These are phyloP conservation scores for Actinia equina DNA, from an alignment of 64 coral and sea anemone genomes.

Conservation along the genomic window DNA sequence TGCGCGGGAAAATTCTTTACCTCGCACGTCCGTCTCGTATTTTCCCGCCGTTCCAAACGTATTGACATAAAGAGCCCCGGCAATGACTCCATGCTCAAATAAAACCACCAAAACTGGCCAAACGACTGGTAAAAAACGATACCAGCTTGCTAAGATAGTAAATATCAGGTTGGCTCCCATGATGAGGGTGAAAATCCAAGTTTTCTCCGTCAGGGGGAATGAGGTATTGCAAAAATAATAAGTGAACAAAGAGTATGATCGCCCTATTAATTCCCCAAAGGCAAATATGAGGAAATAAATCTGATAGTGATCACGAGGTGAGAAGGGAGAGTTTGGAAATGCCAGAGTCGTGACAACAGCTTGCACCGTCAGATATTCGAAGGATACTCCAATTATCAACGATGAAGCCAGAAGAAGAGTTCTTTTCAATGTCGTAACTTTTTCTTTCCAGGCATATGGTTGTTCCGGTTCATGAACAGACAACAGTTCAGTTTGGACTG, in stretches of 20 bases:
- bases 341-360: slow-evolving; percentile 69
- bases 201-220: slow-evolving; percentile 33
- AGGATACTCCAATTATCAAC: slow-evolving; percentile 24
- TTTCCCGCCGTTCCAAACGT: slow-evolving; percentile 46
- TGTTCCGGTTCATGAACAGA: slow-evolving; percentile 1
- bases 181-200: slow-evolving; percentile 45
- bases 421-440: not conserved
- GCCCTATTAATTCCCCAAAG: slow-evolving; percentile 46
- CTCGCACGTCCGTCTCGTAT: slow-evolving; percentile 27
- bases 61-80: slow-evolving; percentile 62
- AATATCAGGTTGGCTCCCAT: slow-evolving; percentile 47
- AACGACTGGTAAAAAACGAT: slow-evolving; percentile 59
- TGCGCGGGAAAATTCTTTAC: slow-evolving; percentile 62
- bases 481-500: not conserved
- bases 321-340: slow-evolving; percentile 54
- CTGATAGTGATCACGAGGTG: slow-evolving; percentile 79
- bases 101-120: slow-evolving; percentile 35
- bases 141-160: slow-evolving; percentile 70
- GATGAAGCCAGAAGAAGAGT: slow-evolving; percentile 1
- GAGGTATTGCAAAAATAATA: slow-evolving; percentile 25
- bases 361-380: slow-evolving; percentile 68
- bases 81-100: slow-evolving; percentile 40
- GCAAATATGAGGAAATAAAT: slow-evolving; percentile 58
- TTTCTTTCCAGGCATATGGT: slow-evolving; percentile 16
- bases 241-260: slow-evolving; percentile 51